phyloP scores from a whole-genome alignment of 2,797 vertebrate species.

The Aulostomus chinensis region DNA sequence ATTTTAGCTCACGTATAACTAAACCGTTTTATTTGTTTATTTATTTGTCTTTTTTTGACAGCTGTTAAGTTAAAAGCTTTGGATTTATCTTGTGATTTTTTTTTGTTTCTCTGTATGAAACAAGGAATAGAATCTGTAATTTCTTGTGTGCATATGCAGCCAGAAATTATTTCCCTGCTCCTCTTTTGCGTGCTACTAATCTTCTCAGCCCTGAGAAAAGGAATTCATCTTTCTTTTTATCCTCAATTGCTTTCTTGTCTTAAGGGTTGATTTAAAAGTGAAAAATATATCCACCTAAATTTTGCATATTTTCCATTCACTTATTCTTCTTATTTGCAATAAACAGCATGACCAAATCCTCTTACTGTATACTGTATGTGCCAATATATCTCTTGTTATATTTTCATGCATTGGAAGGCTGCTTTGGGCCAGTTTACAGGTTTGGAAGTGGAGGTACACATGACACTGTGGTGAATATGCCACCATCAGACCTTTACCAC shows the following conservation, averaged over 20 bases:
- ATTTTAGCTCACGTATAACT: neutral
- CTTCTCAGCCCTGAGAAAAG: slow-evolving; percentile 28
- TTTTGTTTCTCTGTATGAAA: slow-evolving; percentile 23
- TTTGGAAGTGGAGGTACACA: slow-evolving; percentile 24
- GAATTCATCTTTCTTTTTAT: slow-evolving; percentile 35
- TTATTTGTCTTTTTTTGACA: too few species aligned
- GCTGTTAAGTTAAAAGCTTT: neutral
- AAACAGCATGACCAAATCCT: slow-evolving; percentile 45
- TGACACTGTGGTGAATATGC: slow-evolving; percentile 39
- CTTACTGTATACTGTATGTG: slow-evolving; percentile 21
- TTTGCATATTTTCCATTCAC: slow-evolving; percentile 37
- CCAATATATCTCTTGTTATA: slow-evolving; percentile 22
- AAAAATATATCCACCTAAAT: slow-evolving; percentile 42
- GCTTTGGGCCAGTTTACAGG: slow-evolving; percentile 20
- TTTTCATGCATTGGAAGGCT: neutral
- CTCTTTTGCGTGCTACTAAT: slow-evolving; percentile 34
- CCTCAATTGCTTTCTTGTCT: slow-evolving; percentile 46
- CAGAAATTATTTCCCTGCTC: slow-evolving; percentile 22
- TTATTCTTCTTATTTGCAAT: slow-evolving; percentile 59
- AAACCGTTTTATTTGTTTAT: too few species aligned
- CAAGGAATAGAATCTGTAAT: slow-evolving; percentile 27
- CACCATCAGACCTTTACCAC: slow-evolving; percentile 39
- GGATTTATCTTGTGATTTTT: neutral
- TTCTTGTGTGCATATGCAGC: slow-evolving; percentile 53
- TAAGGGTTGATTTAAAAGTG: slow-evolving; percentile 54